Evolutionary conservation across 2,888 invertebrate genomes (phyloP).

Genomic region (Atherix ibis): DNA sequence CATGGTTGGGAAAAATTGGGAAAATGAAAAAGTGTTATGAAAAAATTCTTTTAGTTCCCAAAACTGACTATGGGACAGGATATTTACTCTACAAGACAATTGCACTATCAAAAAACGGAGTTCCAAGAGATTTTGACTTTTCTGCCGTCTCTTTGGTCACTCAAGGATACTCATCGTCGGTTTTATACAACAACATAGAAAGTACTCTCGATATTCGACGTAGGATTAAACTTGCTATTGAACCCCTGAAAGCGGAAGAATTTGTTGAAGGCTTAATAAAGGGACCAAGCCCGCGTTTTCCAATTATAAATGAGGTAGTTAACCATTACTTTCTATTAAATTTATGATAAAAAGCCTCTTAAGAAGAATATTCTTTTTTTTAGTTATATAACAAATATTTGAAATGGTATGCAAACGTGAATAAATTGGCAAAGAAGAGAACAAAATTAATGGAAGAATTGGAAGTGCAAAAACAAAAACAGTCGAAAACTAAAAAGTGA

Average conservation of each 20-base stretch:
- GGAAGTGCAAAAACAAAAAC: slow-evolving; percentile 2
- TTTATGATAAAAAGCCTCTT: neutral
- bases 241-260: slow-evolving; percentile 19
- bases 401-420: slow-evolving; percentile 12
- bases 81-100: slow-evolving; percentile 22
- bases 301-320: slow-evolving; percentile 9
- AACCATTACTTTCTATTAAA: neutral
- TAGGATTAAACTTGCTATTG: slow-evolving; percentile 17
- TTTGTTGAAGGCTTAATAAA: slow-evolving; percentile 22
- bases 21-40: slow-evolving; percentile 23
- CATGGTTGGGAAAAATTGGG: slow-evolving; percentile 33
- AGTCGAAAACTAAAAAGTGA: neutral
- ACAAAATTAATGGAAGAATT: slow-evolving; percentile 9
- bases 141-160: slow-evolving; percentile 23
- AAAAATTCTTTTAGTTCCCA: slow-evolving; percentile 23
- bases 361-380: neutral
- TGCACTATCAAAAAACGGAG: slow-evolving; percentile 16
- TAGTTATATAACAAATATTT: slow-evolving; percentile 12
- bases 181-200: slow-evolving; percentile 23
- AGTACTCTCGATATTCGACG: slow-evolving; percentile 19
- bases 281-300: slow-evolving; percentile 16
- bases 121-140: slow-evolving; percentile 16
- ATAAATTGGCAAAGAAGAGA: slow-evolving; percentile 11
- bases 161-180: slow-evolving; percentile 24
- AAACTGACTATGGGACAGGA: slow-evolving; percentile 26